Conservation (phyloP, 1,140 invertebrate genomes). For the Drosophila sucinea region DNA sequence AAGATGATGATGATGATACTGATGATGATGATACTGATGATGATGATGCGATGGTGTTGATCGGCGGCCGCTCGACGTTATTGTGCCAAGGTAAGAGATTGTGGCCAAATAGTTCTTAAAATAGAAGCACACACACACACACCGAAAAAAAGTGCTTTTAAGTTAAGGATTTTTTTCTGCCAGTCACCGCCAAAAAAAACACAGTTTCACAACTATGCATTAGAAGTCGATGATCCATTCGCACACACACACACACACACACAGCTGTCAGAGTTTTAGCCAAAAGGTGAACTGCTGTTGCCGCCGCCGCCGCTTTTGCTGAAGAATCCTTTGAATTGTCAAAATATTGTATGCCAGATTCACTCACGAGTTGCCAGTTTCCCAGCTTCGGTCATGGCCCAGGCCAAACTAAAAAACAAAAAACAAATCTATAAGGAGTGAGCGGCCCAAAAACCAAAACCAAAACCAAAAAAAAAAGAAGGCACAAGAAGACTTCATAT, state of each 20-base stretch:
- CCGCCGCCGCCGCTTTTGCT: conserved; percentile 32
- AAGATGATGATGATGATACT: conserved; percentile 28
- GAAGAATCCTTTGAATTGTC: conserved; percentile 80
- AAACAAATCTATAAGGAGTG: conserved; percentile 40
- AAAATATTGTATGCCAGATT: conserved; percentile 79
- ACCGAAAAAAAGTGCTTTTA: conserved; percentile 20
- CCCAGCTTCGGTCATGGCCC: conserved; percentile 52
- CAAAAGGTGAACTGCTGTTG: conserved; percentile 60
- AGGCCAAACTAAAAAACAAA: conserved; percentile 30
- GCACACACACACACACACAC: not conserved
- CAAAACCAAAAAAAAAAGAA: conserved; percentile 30
- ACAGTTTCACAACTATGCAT: conserved; percentile 57
- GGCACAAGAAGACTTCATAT: conserved; percentile 1
- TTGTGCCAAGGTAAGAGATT: conserved; percentile 79
- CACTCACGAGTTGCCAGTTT: conserved; percentile 61
- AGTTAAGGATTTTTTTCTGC: conserved; percentile 66
- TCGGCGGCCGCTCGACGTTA: conserved; percentile 57
- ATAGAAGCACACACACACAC: conserved; percentile 37
- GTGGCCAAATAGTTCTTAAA: conserved; percentile 78
- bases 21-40: conserved; percentile 21
- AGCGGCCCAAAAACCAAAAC: conserved; percentile 39
- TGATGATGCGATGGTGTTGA: conserved; percentile 28
- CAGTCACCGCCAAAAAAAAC: conserved; percentile 70
- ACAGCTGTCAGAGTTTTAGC: conserved; percentile 30
- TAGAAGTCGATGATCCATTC: conserved; percentile 3